Percentiles rank a stretch among this genome's conserved stretches.
phyloP scores from a whole-genome alignment of 2,888 invertebrate genomes.

The Drosophila yooni region DNA sequence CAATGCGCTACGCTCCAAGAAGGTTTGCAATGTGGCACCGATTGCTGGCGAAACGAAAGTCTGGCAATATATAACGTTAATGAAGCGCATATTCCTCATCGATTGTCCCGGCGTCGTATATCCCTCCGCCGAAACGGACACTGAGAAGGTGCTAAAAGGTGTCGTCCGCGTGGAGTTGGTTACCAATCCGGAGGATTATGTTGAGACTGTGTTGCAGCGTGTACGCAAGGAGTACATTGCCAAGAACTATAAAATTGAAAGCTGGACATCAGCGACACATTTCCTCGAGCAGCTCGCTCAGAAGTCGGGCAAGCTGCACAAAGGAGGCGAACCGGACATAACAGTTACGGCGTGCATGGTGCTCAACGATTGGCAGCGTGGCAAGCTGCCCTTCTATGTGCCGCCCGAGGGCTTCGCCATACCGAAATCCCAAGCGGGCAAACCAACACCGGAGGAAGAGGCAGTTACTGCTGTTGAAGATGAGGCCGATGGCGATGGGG shows the following conservation, averaged over 20 bases:
- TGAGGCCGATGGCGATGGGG: constrained; percentile 72
- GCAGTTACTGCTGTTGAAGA: constrained; percentile 56
- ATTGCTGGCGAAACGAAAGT: constrained; percentile 99
- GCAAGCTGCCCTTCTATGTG: constrained; percentile 97
- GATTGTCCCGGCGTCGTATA: constrained; percentile 99
- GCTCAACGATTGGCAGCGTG: constrained; percentile 99
- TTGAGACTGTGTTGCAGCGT: constrained; percentile 92
- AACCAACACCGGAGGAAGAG: constrained; percentile 55
- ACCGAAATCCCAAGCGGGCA: constrained; percentile 86
- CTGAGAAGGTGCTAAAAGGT: constrained; percentile 97
- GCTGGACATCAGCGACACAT: constrained; percentile 92
- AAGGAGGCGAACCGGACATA: constrained; percentile 98
- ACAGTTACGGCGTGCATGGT: constrained; percentile 96
- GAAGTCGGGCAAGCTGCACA: constrained; percentile 94
- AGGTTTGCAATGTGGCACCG: constrained; percentile 99
- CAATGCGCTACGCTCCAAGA: constrained; percentile 97
- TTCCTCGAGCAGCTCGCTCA: constrained; percentile 96
- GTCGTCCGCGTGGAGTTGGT: constrained; percentile 98
- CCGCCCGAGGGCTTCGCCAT: constrained; percentile 93
- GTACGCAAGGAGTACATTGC: constrained; percentile 95
- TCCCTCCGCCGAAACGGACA: constrained; percentile 97
- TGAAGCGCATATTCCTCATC: constrained; percentile 98
- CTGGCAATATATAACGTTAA: constrained; percentile 99
- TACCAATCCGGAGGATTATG: constrained; percentile 97
- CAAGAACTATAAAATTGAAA: constrained; percentile 94